These are phyloP conservation scores for Bradypus variegatus DNA, from an alignment of 2,797 vertebrate genomes.

Conservation along the genomic window DNA sequence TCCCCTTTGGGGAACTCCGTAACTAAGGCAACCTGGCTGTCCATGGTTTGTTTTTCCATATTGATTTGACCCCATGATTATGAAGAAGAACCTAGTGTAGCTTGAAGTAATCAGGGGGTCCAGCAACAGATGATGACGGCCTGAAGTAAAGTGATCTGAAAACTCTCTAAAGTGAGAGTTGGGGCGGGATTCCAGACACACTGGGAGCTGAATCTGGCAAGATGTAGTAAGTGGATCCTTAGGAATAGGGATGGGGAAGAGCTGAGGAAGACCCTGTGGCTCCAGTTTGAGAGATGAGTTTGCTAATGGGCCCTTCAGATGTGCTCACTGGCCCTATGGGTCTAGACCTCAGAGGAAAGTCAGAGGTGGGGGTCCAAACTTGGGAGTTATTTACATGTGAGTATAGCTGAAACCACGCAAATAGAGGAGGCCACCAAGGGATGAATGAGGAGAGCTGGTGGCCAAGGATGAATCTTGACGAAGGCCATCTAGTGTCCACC, in stretches of 20 bases:
- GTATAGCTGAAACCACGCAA: neutral
- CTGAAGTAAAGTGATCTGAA: neutral
- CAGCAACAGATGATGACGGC: neutral
- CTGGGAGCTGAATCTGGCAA: neutral
- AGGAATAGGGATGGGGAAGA: neutral
- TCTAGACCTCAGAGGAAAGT: neutral
- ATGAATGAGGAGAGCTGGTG: neutral
- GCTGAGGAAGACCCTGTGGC: neutral
- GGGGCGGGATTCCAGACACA: neutral
- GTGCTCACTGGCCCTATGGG: rapidly evolving
- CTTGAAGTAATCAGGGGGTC: neutral
- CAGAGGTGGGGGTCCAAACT: neutral
- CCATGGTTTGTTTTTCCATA: neutral
- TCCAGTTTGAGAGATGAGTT: neutral
- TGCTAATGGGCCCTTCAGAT: neutral
- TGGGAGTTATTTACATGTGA: neutral
- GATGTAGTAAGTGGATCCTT: neutral
- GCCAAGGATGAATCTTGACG: neutral
- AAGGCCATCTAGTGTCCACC: neutral
- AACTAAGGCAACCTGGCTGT: neutral
- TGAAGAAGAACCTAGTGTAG: neutral
- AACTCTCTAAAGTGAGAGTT: too few species aligned
- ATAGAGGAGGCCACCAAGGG: neutral
- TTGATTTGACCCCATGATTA: neutral
- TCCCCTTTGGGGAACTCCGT: neutral